A percentile compares a stretch with the other conserved stretches of the same genome.
These are phyloP conservation scores for Eueremaeus valkanovi DNA, from an alignment of 2,888 invertebrate genomes.

Conservation along the genomic window DNA sequence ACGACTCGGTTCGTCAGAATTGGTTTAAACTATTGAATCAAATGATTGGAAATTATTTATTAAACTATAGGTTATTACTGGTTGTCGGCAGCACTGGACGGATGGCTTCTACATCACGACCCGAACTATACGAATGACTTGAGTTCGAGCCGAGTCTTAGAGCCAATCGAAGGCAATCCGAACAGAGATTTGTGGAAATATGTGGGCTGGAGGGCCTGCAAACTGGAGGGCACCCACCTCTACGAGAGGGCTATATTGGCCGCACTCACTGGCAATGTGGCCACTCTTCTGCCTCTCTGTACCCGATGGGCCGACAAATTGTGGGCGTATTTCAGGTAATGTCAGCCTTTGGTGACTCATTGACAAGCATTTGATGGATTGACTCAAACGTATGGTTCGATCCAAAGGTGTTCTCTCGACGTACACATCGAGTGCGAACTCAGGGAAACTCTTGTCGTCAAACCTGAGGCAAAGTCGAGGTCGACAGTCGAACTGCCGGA, in stretches of 20 bases:
- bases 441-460: constrained; percentile 57
- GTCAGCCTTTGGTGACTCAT: no score
- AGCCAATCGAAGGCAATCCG: constrained; percentile 74
- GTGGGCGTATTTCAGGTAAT: constrained; percentile 73
- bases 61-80: constrained; percentile 69
- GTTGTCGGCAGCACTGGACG: constrained; percentile 83
- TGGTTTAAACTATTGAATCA: no score
- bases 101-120: constrained; percentile 83
- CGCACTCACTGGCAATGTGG: constrained; percentile 75
- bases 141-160: constrained; percentile 49
- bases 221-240: constrained; percentile 48
- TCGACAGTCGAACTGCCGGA: constrained; percentile 48
- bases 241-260: constrained; percentile 65
- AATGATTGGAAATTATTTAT: not conserved
- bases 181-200: constrained; percentile 58
- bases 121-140: constrained; percentile 61
- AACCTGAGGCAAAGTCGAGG: constrained; percentile 48
- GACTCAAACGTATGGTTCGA: not conserved
- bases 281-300: constrained; percentile 69
- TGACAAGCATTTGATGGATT: no score
- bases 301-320: constrained; percentile 81
- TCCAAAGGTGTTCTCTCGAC: constrained; percentile 55
- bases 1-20: constrained; percentile 57
- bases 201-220: constrained; percentile 58
- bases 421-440: constrained; percentile 76